Evolutionary conservation across 2,797 vertebrate genomes (phyloP), one percentile per base, ranked within the genome.

Genomic region (Rhinella marina): DNA sequence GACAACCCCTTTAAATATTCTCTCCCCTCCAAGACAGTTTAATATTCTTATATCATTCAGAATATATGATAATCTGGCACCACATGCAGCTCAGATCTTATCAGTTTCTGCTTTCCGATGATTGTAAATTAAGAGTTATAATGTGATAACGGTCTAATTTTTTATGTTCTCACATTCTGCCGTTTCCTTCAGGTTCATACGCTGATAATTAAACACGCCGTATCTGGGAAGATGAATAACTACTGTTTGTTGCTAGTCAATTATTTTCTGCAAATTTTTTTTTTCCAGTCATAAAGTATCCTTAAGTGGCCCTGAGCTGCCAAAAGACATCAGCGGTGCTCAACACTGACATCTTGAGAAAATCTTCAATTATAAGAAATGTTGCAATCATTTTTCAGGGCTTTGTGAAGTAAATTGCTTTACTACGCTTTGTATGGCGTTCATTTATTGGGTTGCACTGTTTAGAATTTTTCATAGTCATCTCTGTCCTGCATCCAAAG

Each of bases 361-460:
- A 76, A 90, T 85, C 23, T 27, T 88, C 76, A 72, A 50, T 86
- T 80, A 66, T 86, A 83, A 89, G 79, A 85, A 90, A 92, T 90
- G 62, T 25, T 82, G 81, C 25, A 29, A 57, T 89, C 85, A 54
- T 90, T 48, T 89, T 14, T 77, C 59, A 1, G 57, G 23, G 50
- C 68, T 91, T 16, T 91, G 88, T 90, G 66, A 91, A 91, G 91
- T 87, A 92, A 92, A 91, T 93, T 56, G 84, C 90, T 87, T 92
- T 41, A 41, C 86, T 91, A 80, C 86, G 0, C 1, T 76, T 90
- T 90, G 87, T 75, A 77, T 86, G 64, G 86, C 81, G 25, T 61
- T 54, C 89, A 89, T 61, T 57, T 90, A 89, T 87, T 73, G 87
- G 78, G 27, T 90, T 88, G 87, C 50, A 73, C 19, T 13, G 21